Conservation (phyloP, 1,140 invertebrate genomes). For the Grapholita molesta region DNA sequence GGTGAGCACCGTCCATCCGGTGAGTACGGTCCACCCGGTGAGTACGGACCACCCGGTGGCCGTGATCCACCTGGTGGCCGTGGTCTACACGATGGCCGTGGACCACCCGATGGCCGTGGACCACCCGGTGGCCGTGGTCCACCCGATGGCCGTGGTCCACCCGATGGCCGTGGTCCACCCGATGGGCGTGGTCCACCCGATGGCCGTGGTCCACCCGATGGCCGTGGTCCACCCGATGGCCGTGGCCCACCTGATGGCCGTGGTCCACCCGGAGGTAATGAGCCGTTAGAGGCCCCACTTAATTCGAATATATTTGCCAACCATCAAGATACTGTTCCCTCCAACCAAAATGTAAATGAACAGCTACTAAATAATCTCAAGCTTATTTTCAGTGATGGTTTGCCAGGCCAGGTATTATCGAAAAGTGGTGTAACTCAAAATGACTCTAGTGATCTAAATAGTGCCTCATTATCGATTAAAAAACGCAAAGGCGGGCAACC, state of each 20-base stretch:
- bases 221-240: too few relatives aligned
- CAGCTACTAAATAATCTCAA: background rate
- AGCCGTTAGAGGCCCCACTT: too few relatives aligned
- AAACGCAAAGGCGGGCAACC: background rate
- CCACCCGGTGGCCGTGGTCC: background rate
- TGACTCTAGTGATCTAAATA: too few relatives aligned
- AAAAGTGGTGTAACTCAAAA: too few relatives aligned
- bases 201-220: too few relatives aligned
- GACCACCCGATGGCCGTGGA: background rate
- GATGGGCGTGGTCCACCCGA: too few relatives aligned
- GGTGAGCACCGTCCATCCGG: background rate
- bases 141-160: background rate
- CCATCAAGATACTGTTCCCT: too few relatives aligned
- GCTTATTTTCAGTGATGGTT: background rate
- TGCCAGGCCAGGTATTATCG: too few relatives aligned
- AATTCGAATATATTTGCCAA: too few relatives aligned
- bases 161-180: background rate
- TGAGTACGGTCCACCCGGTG: background rate
- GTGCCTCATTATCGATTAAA: too few relatives aligned
- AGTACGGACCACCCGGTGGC: background rate
- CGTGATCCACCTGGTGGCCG: background rate
- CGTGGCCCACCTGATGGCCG: too few relatives aligned
- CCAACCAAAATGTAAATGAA: background rate
- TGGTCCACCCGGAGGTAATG: too few relatives aligned
- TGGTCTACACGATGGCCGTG: background rate